Percentiles rank a stretch among this genome's conserved stretches.
Conservation (phyloP, 92 coral and sea anemone genomes). For the Heliopora coerulea region DNA sequence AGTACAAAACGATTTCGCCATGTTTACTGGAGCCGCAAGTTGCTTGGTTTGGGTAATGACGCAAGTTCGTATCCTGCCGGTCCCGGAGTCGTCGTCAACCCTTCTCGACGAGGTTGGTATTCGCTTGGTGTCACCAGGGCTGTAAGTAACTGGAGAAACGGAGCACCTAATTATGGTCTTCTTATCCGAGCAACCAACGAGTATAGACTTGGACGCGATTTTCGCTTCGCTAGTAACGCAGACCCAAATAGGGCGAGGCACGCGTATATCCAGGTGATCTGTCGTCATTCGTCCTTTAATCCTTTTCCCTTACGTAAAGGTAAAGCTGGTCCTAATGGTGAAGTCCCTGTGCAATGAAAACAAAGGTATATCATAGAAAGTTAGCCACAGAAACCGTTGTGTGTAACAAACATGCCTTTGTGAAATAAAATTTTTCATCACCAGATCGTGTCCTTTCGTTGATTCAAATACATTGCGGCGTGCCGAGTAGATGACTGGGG, state of each 20-base stretch:
- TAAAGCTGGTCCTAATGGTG: too few species aligned
- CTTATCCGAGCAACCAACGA: slow-evolving; percentile 38
- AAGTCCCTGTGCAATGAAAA: too few species aligned
- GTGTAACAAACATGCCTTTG: too few species aligned
- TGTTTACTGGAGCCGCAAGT: neutral
- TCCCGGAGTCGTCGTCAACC: slow-evolving; percentile 8
- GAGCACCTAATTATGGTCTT: slow-evolving; percentile 20
- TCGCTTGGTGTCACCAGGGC: slow-evolving; percentile 18
- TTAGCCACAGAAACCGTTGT: too few species aligned
- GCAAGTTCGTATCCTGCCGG: neutral
- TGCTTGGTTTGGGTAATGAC: slow-evolving; percentile 16
- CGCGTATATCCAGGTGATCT: slow-evolving; percentile 7
- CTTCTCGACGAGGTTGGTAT: neutral
- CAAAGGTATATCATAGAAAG: too few species aligned
- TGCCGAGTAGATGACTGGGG: too few species aligned
- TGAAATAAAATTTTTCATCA: too few species aligned
- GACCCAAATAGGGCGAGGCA: neutral
- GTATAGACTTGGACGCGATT: slow-evolving; percentile 5
- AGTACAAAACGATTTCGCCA: slow-evolving; percentile 11
- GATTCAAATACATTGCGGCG: too few species aligned
- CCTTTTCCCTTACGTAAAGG: too few species aligned
- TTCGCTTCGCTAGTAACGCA: slow-evolving; percentile 25
- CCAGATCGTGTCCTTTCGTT: too few species aligned
- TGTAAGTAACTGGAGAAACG: slow-evolving; percentile 29
- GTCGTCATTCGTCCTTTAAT: too few species aligned